Base-by-base conservation (phyloP, 2,888 invertebrate genomes). In the Lasioglossum vierecki region DNA sequence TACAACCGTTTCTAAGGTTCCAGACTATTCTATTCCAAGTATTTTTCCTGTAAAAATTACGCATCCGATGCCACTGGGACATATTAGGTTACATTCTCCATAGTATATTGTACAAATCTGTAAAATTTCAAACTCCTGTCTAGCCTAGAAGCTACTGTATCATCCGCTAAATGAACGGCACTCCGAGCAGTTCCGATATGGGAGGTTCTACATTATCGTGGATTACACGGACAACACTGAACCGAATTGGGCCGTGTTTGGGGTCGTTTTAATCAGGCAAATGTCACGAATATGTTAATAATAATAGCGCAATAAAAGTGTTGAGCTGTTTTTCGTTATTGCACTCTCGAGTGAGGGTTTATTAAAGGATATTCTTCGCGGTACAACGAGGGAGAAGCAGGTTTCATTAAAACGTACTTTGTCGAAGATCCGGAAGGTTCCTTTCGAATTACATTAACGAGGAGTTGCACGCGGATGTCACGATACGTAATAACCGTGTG, bases 361-460 rank as follows among this genome's bases (percentile, higher is more conserved):
- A 57, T n/a, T 57, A 0, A 57, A n/a, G 0, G n/a, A n/a, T 4
- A n/a, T 4, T 11, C n/a, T 57, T n/a, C n/a, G 4, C 57, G 9
- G n/a, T 11, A 4, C n/a, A n/a, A 57, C 57, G n/a, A n/a, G 57
- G n/a, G 22, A n/a, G n/a, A 9, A n/a, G 4, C n/a, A n/a, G 11
- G 11, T 57, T n/a, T 57, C 57, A 57, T 57, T 57, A 57, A 57
- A 57, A 57, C n/a, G 57, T 57, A n/a, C 11, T 11, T 57, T n/a
- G 57, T 1, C 57, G n/a, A 57, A 57, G n/a, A n/a, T 57, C 57
- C 57, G 57, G 57, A 57, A 57, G 57, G n/a, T 57, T 57, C n/a
- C n/a, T 11, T 57, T 57, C n/a, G 57, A 57, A 15, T 8, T 26
- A 66, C 35, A 57, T 68, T 80, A 66, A 82, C 53, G 44, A 44